phyloP scores from a whole-genome alignment of 1,140 invertebrate genomes.

The Chelonus insularis region DNA sequence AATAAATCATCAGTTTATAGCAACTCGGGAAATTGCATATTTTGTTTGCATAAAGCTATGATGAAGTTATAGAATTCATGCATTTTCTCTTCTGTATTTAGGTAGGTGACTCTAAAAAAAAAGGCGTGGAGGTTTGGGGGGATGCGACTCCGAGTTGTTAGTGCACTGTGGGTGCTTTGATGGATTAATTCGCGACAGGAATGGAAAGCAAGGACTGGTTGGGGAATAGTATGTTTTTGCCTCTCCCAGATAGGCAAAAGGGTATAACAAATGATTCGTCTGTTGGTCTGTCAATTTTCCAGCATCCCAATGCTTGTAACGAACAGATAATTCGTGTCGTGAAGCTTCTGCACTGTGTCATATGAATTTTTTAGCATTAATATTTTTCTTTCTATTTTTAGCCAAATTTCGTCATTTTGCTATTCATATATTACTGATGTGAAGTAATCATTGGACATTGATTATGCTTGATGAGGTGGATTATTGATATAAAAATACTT shows the following conservation, averaged over 20 bases:
- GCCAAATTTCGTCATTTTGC: not conserved
- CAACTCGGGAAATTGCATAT: no score
- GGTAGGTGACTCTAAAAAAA: conserved; percentile 24
- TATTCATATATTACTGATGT: not conserved
- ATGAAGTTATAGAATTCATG: no score
- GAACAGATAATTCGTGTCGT: conserved; percentile 18
- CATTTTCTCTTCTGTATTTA: not conserved
- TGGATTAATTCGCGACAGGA: conserved; percentile 56
- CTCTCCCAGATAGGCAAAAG: conserved; percentile 20
- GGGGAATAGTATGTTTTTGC: conserved; percentile 35
- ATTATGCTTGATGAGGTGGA: no score
- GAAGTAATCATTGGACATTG: no score
- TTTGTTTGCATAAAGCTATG: no score
- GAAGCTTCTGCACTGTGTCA: conserved; percentile 1
- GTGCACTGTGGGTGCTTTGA: conserved; percentile 46
- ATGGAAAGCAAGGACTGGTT: conserved; percentile 48
- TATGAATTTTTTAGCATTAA: conserved; percentile 14
- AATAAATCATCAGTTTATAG: no score
- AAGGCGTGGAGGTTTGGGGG: conserved; percentile 8
- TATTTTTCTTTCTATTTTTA: not conserved
- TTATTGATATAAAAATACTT: no score
- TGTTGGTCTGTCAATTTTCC: conserved; percentile 23
- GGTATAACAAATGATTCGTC: conserved; percentile 35
- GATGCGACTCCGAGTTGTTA: conserved; percentile 2
- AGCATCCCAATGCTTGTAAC: conserved; percentile 15